Conservation (phyloP, 2,113 vertebrate genomes). For the Bucco capensis region DNA sequence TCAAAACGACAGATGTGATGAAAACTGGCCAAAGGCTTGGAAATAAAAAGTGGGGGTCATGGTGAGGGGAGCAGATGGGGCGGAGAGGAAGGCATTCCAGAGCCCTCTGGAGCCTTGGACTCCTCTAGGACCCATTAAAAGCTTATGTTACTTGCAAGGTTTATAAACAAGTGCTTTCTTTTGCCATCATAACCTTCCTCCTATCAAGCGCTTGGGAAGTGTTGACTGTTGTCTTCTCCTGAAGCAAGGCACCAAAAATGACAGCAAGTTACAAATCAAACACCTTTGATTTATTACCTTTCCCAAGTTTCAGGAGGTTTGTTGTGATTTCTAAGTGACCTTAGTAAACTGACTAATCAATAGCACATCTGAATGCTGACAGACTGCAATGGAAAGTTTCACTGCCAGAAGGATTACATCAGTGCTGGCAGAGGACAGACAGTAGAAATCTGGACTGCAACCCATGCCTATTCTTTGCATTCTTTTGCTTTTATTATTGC, state of each 20-base stretch:
- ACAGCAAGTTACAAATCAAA: slow-evolving; percentile 42
- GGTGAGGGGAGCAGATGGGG: neutral
- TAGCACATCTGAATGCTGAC: neutral
- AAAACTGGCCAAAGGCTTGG: slow-evolving; percentile 48
- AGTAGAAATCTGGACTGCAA: neutral
- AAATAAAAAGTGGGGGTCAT: slow-evolving; percentile 23
- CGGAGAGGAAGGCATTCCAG: slow-evolving; percentile 9
- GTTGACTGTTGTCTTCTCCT: slow-evolving; percentile 9
- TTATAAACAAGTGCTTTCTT: slow-evolving; percentile 47
- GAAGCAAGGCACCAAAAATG: slow-evolving; percentile 35
- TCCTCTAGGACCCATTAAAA: slow-evolving; percentile 61
- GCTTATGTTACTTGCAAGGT: slow-evolving; percentile 9
- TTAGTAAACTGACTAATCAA: neutral
- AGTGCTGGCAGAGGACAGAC: neutral
- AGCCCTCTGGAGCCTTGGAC: slow-evolving; percentile 49
- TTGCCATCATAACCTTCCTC: neutral
- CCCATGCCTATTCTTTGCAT: neutral
- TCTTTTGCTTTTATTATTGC: neutral
- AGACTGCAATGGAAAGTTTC: neutral
- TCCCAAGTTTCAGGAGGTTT: neutral
- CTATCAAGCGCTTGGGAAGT: neutral
- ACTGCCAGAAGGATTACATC: slow-evolving; percentile 11
- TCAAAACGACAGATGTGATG: slow-evolving; percentile 57
- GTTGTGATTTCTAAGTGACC: slow-evolving; percentile 16
- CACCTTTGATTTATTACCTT: neutral